Evolutionary conservation across 2,888 invertebrate species (phyloP).

Genomic region (Dione juno): DNA sequence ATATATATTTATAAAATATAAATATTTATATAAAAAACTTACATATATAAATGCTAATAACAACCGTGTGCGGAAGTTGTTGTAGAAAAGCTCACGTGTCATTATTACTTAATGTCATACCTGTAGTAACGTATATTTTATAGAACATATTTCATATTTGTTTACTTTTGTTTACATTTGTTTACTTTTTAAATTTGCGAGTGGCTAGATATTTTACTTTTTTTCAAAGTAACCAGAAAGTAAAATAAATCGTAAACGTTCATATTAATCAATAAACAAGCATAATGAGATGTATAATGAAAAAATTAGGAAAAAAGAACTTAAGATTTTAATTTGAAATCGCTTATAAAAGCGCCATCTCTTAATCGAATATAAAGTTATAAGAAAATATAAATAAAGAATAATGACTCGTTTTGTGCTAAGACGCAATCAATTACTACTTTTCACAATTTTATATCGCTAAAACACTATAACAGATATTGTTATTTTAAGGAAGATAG

Average conservation of each 20-base stretch:
- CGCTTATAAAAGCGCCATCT: slow-evolving; percentile 56
- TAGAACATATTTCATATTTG: neutral
- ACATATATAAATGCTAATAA: neutral
- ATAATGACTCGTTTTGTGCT: neutral
- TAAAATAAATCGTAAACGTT: too few species aligned
- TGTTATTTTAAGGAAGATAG: slow-evolving; percentile 37
- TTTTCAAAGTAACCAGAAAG: neutral
- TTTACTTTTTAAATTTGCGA: neutral
- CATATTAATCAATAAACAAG: too few species aligned
- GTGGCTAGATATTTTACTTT: neutral
- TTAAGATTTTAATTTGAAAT: slow-evolving; percentile 7
- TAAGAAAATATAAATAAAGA: neutral
- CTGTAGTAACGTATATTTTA: neutral
- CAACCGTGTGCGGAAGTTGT: slow-evolving; percentile 1
- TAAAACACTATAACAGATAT: slow-evolving; percentile 14
- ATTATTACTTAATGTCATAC: neutral
- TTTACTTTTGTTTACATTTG: neutral
- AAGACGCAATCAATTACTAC: neutral
- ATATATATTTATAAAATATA: neutral
- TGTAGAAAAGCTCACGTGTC: slow-evolving; percentile 16
- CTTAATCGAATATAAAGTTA: slow-evolving; percentile 46
- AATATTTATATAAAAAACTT: neutral
- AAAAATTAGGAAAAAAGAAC: too few species aligned
- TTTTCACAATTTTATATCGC: slow-evolving; percentile 12
- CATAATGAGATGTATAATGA: too few species aligned